Evolutionary conservation across 2,888 invertebrate genomes (phyloP).

Genomic region (Prosapia bicincta): DNA sequence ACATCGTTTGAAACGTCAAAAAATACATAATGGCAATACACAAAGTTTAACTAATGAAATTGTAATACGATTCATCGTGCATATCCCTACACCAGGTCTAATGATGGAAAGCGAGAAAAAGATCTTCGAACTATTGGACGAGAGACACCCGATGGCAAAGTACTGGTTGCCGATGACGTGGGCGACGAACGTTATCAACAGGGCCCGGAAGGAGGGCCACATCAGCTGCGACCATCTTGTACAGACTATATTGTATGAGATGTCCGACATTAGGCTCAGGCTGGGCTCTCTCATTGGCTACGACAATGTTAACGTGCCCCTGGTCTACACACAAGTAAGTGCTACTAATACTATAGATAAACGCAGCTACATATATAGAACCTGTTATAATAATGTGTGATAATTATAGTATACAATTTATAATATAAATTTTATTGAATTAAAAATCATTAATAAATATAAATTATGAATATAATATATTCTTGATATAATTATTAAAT

Average conservation of each 20-base stretch:
- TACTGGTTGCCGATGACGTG: slow-evolving; percentile 94
- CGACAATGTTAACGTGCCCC: slow-evolving; percentile 87
- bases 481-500: too few relatives aligned
- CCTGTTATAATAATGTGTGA: too few relatives aligned
- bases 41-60: neutral
- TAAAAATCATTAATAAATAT: too few relatives aligned
- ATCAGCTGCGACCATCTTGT: slow-evolving; percentile 90
- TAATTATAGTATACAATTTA: too few relatives aligned
- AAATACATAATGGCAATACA: neutral
- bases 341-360: neutral
- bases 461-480: too few relatives aligned
- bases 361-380: too few relatives aligned
- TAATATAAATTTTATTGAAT: too few relatives aligned
- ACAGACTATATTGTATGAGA: slow-evolving; percentile 82
- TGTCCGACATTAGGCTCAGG: slow-evolving; percentile 82
- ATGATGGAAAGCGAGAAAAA: slow-evolving; percentile 91
- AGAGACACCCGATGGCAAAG: slow-evolving; percentile 85
- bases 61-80: neutral
- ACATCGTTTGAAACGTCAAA: too few relatives aligned
- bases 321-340: slow-evolving; percentile 86
- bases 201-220: slow-evolving; percentile 78
- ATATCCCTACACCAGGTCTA: slow-evolving; percentile 56
- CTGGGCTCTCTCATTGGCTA: slow-evolving; percentile 84
- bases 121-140: slow-evolving; percentile 86
- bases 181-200: slow-evolving; percentile 88